phyloP scores from a whole-genome alignment of 1,140 invertebrate genomes.

The Drosophila willistoni region DNA sequence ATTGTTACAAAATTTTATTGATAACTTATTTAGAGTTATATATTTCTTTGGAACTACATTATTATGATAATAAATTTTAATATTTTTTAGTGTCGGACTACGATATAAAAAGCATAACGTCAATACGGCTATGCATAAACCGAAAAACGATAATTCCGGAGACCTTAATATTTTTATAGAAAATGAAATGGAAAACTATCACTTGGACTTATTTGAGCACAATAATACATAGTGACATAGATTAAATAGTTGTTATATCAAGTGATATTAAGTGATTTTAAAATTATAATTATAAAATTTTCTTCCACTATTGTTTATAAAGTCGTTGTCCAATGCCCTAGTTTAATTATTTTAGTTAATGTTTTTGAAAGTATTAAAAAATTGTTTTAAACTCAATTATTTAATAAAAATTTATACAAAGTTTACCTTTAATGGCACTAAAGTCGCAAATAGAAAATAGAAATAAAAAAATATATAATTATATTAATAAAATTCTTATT shows the following conservation, averaged over 20 bases:
- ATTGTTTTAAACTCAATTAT: background rate
- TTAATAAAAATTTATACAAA: background rate
- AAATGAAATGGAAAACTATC: conserved; percentile 58
- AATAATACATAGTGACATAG: conserved; percentile 29
- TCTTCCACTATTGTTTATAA: background rate
- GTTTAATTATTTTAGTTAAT: background rate
- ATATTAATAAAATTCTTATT: no score
- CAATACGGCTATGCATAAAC: conserved; percentile 49
- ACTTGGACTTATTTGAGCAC: conserved; percentile 50
- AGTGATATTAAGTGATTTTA: background rate
- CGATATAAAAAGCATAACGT: conserved; percentile 53
- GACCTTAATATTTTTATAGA: conserved; percentile 56
- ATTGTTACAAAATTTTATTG: no score
- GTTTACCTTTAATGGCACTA: no score
- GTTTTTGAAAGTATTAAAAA: background rate
- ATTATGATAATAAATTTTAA: background rate
- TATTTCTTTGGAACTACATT: no score
- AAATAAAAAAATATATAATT: no score
- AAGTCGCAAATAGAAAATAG: no score
- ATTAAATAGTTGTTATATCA: background rate
- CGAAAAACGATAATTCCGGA: conserved; percentile 44
- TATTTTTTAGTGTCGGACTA: conserved; percentile 50
- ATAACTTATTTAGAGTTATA: no score
- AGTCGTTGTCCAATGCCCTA: background rate
- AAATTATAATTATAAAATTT: background rate